phyloP scores from a whole-genome alignment of 37 sponge, comb jelly and placozoan genomes.

The Tethya wilhelma region DNA sequence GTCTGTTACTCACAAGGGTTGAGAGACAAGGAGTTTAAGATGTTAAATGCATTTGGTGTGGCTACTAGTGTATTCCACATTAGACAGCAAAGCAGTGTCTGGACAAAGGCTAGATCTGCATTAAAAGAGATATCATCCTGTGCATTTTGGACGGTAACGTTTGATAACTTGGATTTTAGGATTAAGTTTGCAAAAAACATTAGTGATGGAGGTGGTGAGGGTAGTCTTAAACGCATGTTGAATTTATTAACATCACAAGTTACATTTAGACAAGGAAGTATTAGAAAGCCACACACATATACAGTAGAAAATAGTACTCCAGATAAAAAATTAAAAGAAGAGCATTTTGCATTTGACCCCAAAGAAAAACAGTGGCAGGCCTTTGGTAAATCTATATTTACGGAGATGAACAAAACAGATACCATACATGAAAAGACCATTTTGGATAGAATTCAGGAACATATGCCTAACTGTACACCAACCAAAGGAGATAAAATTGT shows the following conservation, averaged over 20 bases:
- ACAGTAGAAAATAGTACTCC: not conserved
- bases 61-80: slow-evolving; percentile 1
- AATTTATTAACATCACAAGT: slow-evolving; percentile 16
- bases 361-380: not conserved
- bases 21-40: not conserved
- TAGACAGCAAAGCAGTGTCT: slow-evolving; percentile 4
- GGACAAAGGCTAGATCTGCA: not conserved
- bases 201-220: not conserved
- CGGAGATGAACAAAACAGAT: not conserved
- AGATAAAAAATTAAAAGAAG: not conserved
- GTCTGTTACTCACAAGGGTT: not conserved
- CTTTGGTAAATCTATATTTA: not conserved
- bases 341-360: not conserved
- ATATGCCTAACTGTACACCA: slow-evolving; percentile 7
- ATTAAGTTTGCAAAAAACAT: slow-evolving; percentile 1
- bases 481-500: not conserved
- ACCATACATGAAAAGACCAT: not conserved
- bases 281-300: not conserved
- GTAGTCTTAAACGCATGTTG: not conserved
- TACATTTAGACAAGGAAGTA: no score
- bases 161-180: slow-evolving; percentile 22
- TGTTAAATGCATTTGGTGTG: slow-evolving; percentile 11
- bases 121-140: not conserved
- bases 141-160: slow-evolving; percentile 1
- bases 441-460: not conserved